Evolutionary conservation across 2,888 invertebrate genomes (phyloP), one percentile per base, ranked within the genome.

Genomic region (Acanthosepion pharaonis): DNA sequence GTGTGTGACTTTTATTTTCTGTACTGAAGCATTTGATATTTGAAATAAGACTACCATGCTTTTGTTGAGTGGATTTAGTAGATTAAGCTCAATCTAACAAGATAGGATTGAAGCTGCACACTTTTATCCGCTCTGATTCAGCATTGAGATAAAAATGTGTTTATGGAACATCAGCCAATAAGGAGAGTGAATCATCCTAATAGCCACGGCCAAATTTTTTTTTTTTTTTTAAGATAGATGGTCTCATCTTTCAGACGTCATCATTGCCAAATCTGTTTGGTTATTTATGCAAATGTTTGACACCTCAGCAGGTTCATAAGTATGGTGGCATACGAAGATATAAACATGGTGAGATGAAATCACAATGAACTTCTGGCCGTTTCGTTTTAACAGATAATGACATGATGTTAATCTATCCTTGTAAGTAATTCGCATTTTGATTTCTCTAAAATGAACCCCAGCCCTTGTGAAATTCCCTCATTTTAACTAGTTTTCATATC

Each of bases 231-330:
- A n/a, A 18, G 28, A n/a, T 78, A 15, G 78, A n/a, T 78, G n/a
- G 78, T 78, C 78, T 78, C 78, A n/a, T 78, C 78, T 78, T 78
- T n/a, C 78, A 78, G n/a, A 78, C 78, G 78, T 78, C 78, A 78
- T 78, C 9, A n/a, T n/a, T 78, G 78, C 78, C 78, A 78, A 78
- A 78, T 78, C 78, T 78, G 78, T 78, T 4, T 2, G 15, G 78
- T 78, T 78, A 78, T n/a, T 78, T 78, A 78, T 11, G 78, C n/a
- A 78, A 78, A 33, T n/a, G 78, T 33, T 42, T 78, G 78, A 78
- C n/a, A 9, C n/a, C 18, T 15, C 33, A 33, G 15, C n/a, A 78
- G n/a, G 78, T 78, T n/a, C n/a, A 78, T 78, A 33, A 78, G 5
- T 11, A n/a, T 78, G n/a, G 78, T 33, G 15, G 78, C 11, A 5